phyloP scores from a whole-genome alignment of 2,888 invertebrate species.

The Steinernema carpocapsae region DNA sequence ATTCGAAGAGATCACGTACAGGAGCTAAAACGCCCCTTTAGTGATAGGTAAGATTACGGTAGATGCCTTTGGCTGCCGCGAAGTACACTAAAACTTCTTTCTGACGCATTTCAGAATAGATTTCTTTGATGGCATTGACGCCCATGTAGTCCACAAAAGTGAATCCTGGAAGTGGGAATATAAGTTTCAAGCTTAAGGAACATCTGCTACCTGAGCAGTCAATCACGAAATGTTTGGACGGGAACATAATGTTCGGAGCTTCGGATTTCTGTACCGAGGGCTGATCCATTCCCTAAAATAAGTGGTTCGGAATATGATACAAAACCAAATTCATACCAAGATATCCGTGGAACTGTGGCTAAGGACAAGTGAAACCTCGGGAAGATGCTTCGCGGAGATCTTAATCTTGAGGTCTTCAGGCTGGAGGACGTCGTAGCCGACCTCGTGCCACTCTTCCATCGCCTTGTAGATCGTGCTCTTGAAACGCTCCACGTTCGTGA shows the following conservation, averaged over 20 bases:
- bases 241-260: not conserved
- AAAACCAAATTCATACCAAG: not conserved
- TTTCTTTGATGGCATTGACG: slow-evolving; percentile 60
- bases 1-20: slow-evolving; percentile 62
- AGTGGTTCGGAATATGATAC: not conserved
- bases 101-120: slow-evolving; percentile 44
- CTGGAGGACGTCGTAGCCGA: slow-evolving; percentile 37
- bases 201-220: slow-evolving; percentile 63
- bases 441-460: slow-evolving; percentile 37
- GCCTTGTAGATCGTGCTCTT: slow-evolving; percentile 67
- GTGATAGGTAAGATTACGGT: no score
- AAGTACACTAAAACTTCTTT: slow-evolving; percentile 62
- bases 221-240: slow-evolving; percentile 54
- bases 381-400: slow-evolving; percentile 22
- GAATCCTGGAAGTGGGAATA: slow-evolving; percentile 59
- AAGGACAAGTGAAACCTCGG: slow-evolving; percentile 25
- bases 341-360: slow-evolving; percentile 31
- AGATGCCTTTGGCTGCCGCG: slow-evolving; percentile 61
- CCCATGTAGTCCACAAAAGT: slow-evolving; percentile 68
- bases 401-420: slow-evolving; percentile 18
- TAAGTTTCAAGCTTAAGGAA: no score
- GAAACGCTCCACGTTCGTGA: slow-evolving; percentile 72
- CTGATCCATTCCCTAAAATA: slow-evolving; percentile 14
- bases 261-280: slow-evolving; percentile 3
- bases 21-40: slow-evolving; percentile 50